Evolutionary conservation across 2,888 invertebrate genomes (phyloP), one percentile per base, ranked within the genome.

Genomic region (Cheilosia scutellata): DNA sequence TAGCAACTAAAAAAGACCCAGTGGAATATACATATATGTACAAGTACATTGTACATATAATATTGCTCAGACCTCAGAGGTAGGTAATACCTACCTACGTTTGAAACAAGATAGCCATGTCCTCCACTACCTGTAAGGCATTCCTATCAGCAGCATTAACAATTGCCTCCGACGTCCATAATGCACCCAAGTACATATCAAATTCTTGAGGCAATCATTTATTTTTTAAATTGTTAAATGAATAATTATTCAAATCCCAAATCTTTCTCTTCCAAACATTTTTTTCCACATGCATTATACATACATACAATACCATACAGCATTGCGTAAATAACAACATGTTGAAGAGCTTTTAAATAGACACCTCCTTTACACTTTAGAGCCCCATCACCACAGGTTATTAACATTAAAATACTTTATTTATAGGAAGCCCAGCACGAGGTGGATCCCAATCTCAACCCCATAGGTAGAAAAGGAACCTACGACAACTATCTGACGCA

Each of bases 301-400:
- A 49, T 51, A 66, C 9, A 47, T 11, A 2, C 11, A 37, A 16
- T 44, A 13, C 44, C 25, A 51, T 62, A 62, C 55, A 63, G 37
- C 40, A 60, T 60, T 58, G 42, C 49, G 60, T 72, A 62, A 72
- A 49, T 51, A 60, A 57, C 70, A 60, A 57, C 70, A 60, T 63
- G n/a, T 62, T 42, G 16, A 65, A 79, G 51, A 83, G 83, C 79
- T 84, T 84, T 84, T 79, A 75, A 84, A 79, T 84, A 74, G 70
- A 79, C 75, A 79, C 68, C 68, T 74, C 49, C 63, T 79, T 68
- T 29, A 44, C 51, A 57, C 74, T 51, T 71, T 66, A 60, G 53
- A 66, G 60, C 62, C 51, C 55, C 77, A 77, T 70, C 57, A 70
- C 44, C 68, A 78, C 55, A 78, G 60, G 55, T 74, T 42, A 74